phyloP scores from a whole-genome alignment of 2,113 vertebrate species.

The Neotoma lepida region DNA sequence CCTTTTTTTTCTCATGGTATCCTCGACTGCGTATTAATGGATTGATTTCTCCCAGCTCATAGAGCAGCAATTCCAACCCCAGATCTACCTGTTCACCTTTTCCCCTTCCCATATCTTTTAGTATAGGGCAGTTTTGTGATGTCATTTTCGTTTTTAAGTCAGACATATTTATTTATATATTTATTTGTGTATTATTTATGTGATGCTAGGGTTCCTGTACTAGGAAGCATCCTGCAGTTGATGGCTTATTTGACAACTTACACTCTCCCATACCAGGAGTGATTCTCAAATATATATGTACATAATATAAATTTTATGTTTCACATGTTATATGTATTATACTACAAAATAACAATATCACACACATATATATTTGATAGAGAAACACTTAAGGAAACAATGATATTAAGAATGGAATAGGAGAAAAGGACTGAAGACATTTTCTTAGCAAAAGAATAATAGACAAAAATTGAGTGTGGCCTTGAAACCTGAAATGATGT shows the following conservation, averaged over 20 bases:
- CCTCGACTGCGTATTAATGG: conserved; percentile 46
- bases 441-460: not conserved
- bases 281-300: not conserved
- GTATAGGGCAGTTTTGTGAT: not conserved
- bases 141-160: not conserved
- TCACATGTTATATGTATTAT: not conserved
- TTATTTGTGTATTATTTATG: not conserved
- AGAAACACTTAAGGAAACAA: not conserved
- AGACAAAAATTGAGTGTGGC: not conserved
- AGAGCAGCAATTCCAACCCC: conserved; percentile 18
- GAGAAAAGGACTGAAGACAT: not conserved
- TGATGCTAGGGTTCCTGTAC: not conserved
- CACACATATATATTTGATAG: not conserved
- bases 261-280: not conserved
- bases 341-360: not conserved
- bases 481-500: not conserved
- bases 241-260: not conserved
- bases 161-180: not conserved
- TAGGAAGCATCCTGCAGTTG: not conserved
- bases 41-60: conserved; percentile 33
- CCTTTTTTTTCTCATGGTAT: not conserved
- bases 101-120: not conserved
- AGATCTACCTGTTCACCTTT: not conserved
- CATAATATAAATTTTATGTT: not conserved
- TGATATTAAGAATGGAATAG: not conserved